Percentiles rank a stretch among this genome's conserved stretches.
These are phyloP conservation scores for Arge pagana DNA, from an alignment of 2,888 invertebrate species.

Conservation along the genomic window DNA sequence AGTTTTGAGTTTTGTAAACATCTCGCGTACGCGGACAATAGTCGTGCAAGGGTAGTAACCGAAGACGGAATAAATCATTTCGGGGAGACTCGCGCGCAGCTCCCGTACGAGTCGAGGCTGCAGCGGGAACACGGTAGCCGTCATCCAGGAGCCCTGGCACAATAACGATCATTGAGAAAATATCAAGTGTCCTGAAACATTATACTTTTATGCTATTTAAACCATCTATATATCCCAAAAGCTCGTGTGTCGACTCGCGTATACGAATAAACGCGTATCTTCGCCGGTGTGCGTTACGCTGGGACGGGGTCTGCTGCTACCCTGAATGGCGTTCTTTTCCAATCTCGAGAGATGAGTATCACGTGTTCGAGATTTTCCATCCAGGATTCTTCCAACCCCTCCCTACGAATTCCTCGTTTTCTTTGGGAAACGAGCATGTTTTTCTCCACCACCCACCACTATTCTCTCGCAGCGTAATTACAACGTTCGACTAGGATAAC, in stretches of 20 bases:
- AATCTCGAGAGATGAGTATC: constrained; percentile 11
- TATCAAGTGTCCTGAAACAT: constrained; percentile 56
- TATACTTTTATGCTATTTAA: constrained; percentile 54
- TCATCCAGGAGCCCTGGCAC: constrained; percentile 35
- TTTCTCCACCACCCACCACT: too few relatives aligned
- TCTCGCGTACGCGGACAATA: too few relatives aligned
- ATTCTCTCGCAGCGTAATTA: too few relatives aligned
- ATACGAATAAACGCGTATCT: not conserved
- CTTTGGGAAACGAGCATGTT: too few relatives aligned
- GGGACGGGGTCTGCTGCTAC: not conserved
- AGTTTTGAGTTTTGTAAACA: too few relatives aligned
- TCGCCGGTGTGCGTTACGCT: not conserved
- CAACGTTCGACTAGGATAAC: too few relatives aligned
- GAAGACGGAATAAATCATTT: too few relatives aligned
- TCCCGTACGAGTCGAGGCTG: too few relatives aligned
- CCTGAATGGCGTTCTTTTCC: constrained; percentile 8
- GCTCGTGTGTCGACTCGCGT: too few relatives aligned
- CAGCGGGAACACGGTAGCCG: too few relatives aligned
- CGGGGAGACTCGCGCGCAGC: too few relatives aligned
- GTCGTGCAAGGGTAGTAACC: too few relatives aligned
- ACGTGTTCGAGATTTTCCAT: constrained; percentile 4
- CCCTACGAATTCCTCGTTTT: not conserved
- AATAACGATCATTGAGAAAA: constrained; percentile 56
- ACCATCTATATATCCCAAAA: constrained; percentile 31
- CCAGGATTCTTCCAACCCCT: not conserved